Evolutionary conservation across 2,888 invertebrate species (phyloP).

Genomic region (Galeruca laticollis): DNA sequence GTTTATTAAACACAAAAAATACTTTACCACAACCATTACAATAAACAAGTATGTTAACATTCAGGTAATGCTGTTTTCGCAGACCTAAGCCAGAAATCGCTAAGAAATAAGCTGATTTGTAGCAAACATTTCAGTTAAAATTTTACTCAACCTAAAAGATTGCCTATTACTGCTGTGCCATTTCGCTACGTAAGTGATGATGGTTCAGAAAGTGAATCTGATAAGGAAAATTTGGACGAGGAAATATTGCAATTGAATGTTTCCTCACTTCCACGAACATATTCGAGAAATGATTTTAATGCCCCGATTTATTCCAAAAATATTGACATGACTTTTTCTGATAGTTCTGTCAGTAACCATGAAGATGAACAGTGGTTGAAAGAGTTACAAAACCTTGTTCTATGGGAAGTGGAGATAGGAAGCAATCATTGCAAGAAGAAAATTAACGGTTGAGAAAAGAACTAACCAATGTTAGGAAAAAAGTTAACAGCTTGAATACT

Average conservation of each 20-base stretch:
- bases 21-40: no score
- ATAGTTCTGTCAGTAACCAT: neutral
- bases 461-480: neutral
- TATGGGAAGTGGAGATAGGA: neutral
- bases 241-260: neutral
- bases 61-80: constrained; percentile 3
- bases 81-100: constrained; percentile 8
- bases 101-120: constrained; percentile 1
- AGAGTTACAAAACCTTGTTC: constrained; percentile 10
- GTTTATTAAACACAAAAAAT: no score
- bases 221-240: constrained; percentile 8
- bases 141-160: no score
- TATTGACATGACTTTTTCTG: constrained; percentile 9
- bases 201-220: constrained; percentile 7
- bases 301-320: constrained; percentile 1
- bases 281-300: neutral
- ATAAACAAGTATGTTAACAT: constrained; percentile 3
- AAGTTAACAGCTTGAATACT: no score
- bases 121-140: no score
- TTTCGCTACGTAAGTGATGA: constrained; percentile 1
- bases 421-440: constrained; percentile 1
- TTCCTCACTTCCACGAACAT: no score
- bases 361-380: constrained; percentile 9
- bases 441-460: constrained; percentile 16
- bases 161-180: constrained; percentile 4